Conservation (phyloP, 2,113 vertebrate species). For the Phylloscopus trochilus region DNA sequence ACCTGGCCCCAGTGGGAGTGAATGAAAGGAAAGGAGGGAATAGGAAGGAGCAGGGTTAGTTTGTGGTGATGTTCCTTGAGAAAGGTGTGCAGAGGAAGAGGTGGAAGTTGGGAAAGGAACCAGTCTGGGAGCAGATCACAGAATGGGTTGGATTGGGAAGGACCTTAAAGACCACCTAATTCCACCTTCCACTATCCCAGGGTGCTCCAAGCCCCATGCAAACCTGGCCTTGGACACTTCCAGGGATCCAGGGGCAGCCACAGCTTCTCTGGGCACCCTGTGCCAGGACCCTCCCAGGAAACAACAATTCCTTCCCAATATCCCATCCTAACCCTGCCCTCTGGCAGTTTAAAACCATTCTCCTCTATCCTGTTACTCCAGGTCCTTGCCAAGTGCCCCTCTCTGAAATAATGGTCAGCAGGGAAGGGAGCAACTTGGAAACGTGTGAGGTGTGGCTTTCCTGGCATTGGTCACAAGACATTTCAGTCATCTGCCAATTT, state of each 20-base stretch:
- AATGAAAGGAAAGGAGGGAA: not conserved
- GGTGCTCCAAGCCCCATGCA: rapidly evolving
- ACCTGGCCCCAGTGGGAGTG: not conserved
- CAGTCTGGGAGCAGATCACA: not conserved
- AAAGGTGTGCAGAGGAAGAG: not conserved
- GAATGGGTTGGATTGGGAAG: not conserved
- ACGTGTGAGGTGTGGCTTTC: not conserved
- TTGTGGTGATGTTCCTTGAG: not conserved
- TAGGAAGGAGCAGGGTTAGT: not conserved
- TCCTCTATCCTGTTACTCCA: not conserved
- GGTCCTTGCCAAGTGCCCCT: not conserved
- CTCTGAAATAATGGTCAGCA: not conserved
- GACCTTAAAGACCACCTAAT: not conserved
- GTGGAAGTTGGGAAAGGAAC: not conserved
- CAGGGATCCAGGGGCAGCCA: not conserved
- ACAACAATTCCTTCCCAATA: not conserved
- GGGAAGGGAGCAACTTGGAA: not conserved
- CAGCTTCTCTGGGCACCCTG: not conserved
- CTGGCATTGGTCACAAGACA: not conserved
- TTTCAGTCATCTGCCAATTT: not conserved
- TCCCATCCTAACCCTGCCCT: not conserved
- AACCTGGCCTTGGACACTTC: rapidly evolving
- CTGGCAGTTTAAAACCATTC: not conserved
- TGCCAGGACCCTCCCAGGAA: not conserved
- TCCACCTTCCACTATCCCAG: not conserved